A percentile compares a stretch with the other conserved stretches of the same genome.
Conservation (phyloP, 2,797 vertebrate species). For the Urocyon cinereoargenteus region DNA sequence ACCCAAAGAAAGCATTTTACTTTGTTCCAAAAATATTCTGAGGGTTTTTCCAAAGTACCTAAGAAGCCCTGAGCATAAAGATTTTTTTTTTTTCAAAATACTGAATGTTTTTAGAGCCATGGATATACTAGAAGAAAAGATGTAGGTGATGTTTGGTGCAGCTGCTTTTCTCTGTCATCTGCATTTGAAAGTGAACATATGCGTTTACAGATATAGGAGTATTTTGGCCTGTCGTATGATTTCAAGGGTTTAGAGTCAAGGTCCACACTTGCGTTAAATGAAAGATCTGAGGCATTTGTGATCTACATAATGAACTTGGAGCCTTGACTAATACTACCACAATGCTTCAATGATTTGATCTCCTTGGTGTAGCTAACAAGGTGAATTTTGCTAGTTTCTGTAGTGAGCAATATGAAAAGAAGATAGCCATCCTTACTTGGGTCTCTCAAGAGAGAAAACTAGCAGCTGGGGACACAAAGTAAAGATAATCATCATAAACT, state of each 20-base stretch:
- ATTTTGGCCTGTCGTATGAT: background rate
- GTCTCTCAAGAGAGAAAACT: background rate
- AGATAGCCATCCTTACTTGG: background rate
- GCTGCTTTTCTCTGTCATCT: too few species aligned
- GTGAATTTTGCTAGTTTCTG: background rate
- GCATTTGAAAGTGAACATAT: background rate
- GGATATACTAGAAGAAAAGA: background rate
- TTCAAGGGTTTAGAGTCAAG: background rate
- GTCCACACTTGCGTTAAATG: background rate
- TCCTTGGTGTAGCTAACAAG: background rate
- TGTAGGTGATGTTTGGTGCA: background rate
- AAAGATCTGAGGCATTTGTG: background rate
- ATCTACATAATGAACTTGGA: slow-evolving; percentile 38
- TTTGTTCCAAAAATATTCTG: slow-evolving; percentile 2
- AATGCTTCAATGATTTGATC: background rate
- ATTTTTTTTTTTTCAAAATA: background rate
- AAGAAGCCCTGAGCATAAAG: background rate
- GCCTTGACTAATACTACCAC: background rate
- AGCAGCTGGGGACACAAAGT: background rate
- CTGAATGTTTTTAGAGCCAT: background rate
- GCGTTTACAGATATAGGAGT: background rate
- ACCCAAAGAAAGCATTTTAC: background rate
- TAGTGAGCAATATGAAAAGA: background rate
- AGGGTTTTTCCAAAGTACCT: background rate
- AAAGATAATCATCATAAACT: background rate